Conservation (phyloP, 2,113 vertebrate species). For the Holacanthus passer region DNA sequence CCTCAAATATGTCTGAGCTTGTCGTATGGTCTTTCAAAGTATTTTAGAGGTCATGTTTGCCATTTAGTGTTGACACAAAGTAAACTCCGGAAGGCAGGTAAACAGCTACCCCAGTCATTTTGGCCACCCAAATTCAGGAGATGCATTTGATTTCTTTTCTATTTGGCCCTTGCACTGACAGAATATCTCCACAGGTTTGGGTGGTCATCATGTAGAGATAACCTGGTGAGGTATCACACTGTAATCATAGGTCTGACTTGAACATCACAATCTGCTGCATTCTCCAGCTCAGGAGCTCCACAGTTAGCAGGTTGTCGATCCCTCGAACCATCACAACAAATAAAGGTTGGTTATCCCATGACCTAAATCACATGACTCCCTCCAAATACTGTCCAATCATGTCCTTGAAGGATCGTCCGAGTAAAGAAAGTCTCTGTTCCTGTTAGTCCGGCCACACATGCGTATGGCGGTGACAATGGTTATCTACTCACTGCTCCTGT, state of each 20-base stretch:
- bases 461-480: conserved; percentile 55
- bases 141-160: conserved; percentile 51
- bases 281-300: conserved; percentile 56
- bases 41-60: conserved; percentile 57
- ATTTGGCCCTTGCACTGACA: conserved; percentile 51
- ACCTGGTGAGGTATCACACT: conserved; percentile 65
- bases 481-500: conserved; percentile 51
- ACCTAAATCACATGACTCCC: conserved; percentile 54
- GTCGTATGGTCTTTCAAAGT: conserved; percentile 63
- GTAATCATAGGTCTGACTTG: conserved; percentile 57
- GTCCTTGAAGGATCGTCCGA: conserved; percentile 56
- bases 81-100: conserved; percentile 74
- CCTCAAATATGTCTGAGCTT: conserved; percentile 57
- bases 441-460: conserved; percentile 70
- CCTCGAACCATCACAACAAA: conserved; percentile 55
- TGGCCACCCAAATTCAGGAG: conserved; percentile 56
- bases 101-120: conserved; percentile 56
- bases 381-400: conserved; percentile 61
- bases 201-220: conserved; percentile 54
- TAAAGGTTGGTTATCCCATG: conserved; percentile 53
- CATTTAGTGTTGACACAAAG: conserved; percentile 58
- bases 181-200: conserved; percentile 64
- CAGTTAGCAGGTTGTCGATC: conserved; percentile 44
- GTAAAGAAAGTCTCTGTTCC: conserved; percentile 69
- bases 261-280: conserved; percentile 67